Evolutionary conservation across 2,113 vertebrate species (phyloP).

Genomic region (Hippocampus barbouri): DNA sequence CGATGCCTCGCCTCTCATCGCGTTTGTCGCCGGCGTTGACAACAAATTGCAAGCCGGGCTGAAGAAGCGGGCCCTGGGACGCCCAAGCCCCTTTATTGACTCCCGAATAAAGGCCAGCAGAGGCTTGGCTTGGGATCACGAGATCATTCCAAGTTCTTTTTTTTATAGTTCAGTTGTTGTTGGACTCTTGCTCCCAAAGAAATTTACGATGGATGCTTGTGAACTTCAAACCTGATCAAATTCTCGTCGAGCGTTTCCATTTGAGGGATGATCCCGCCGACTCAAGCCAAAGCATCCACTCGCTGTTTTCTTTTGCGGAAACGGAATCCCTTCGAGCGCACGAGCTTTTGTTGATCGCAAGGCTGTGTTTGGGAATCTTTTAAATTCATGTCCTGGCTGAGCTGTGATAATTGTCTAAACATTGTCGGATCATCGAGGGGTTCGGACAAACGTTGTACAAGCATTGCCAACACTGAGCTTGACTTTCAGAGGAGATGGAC

Average conservation of each 20-base stretch:
- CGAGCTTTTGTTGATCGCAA: not conserved
- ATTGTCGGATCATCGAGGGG: not conserved
- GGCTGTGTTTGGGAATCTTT: conserved; percentile 3
- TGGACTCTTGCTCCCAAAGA: not conserved
- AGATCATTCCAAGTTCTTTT: not conserved
- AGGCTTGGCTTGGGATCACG: not conserved
- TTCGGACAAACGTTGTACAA: not conserved
- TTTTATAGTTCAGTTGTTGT: not conserved
- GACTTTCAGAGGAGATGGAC: too few species aligned
- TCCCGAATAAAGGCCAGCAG: not conserved
- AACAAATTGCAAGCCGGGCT: conserved; percentile 18
- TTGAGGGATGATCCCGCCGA: conserved; percentile 10
- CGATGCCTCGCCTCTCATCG: too few species aligned
- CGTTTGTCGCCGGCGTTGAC: too few species aligned
- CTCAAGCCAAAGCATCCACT: not conserved
- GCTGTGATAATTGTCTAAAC: not conserved
- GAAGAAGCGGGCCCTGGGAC: conserved; percentile 5
- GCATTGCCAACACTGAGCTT: not conserved
- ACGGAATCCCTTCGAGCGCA: conserved; percentile 4
- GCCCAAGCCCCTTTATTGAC: not conserved
- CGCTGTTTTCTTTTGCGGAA: conserved; percentile 11
- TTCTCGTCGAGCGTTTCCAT: conserved; percentile 38
- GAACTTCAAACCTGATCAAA: not conserved
- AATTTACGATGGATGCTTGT: not conserved
- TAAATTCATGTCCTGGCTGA: not conserved